phyloP scores from a whole-genome alignment of 2,888 invertebrate genomes.

The Rhagium mordax region DNA sequence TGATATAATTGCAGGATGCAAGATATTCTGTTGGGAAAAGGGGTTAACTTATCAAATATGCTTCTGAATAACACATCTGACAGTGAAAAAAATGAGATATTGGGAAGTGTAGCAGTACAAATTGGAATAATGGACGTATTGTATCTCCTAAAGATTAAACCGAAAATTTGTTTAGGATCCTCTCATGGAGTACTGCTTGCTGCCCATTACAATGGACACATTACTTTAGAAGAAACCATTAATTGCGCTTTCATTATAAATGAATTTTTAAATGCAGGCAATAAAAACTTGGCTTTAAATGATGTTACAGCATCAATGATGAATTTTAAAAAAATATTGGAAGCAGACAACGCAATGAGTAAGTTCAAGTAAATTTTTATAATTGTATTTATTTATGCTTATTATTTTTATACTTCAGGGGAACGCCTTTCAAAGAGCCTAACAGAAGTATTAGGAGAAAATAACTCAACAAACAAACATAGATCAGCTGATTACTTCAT shows the following conservation, averaged over 20 bases:
- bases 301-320: no score
- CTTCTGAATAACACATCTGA: constrained; percentile 14
- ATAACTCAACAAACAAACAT: neutral
- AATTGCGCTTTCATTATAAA: constrained; percentile 29
- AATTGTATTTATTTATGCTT: neutral
- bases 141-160: neutral
- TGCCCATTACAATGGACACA: constrained; percentile 36
- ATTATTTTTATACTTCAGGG: neutral
- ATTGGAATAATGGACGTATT: constrained; percentile 66
- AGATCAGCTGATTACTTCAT: neutral
- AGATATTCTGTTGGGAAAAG: constrained; percentile 27
- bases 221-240: constrained; percentile 40
- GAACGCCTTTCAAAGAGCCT: neutral
- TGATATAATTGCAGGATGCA: constrained; percentile 18
- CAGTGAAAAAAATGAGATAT: constrained; percentile 30
- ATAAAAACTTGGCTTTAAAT: neutral
- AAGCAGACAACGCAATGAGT: neutral
- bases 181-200: constrained; percentile 33
- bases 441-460: neutral
- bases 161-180: neutral
- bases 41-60: constrained; percentile 33
- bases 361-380: neutral
- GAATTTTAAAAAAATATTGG: neutral
- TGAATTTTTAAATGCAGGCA: neutral
- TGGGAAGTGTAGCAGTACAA: constrained; percentile 73